Base-by-base conservation (phyloP, 1,140 invertebrate genomes). In the Matsumurasca onukii region DNA sequence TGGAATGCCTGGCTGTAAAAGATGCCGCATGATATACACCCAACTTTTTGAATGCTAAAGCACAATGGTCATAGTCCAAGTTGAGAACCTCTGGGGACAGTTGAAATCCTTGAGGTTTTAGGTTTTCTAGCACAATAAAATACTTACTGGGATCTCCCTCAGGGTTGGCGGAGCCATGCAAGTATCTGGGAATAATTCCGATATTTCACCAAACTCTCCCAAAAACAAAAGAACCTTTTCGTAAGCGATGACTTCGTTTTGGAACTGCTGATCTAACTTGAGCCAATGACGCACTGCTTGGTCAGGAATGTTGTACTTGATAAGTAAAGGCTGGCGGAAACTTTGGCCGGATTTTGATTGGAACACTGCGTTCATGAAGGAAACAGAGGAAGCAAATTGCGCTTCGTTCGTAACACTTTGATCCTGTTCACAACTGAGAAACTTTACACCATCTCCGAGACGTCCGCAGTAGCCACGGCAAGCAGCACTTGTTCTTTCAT, bases 21-120 rank as follows among this genome's bases (percentile, higher is more conserved):
- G 76, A 78, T 2, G 72, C 68, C 0, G 76, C 79, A 61, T 83
- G 82, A 66, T 81, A 80, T 45, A 68, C 69, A 2, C 71, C 82
- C 3, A 83, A 71, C n/a, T 75, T 75, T 27, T 70, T 65, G 30
- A 82, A 55, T 3, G 75, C 79, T 3, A 76, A 69, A 1, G 72
- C 24, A 31, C 74, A 69, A 52, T 80, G 79, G 0, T 76, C 69
- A 30, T 76, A n/a, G 63, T 76, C 75, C 31, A 76, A 48, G 48
- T 62, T 49, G 25, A 52, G 9, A 31, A 64, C 22, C 0, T 17
- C 25, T 24, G 25, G 17, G 34, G 24, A 45, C 20, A 29, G 12
- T n/a, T 31, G 34, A 57, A 71, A 77, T 0, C 73, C 74, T 27
- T 3, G 13, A 1, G 12, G 2, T 12, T 15, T 51, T 17, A 79